These are phyloP conservation scores for Papilio helenus DNA, from an alignment of 1,140 invertebrate genomes.

Conservation along the genomic window DNA sequence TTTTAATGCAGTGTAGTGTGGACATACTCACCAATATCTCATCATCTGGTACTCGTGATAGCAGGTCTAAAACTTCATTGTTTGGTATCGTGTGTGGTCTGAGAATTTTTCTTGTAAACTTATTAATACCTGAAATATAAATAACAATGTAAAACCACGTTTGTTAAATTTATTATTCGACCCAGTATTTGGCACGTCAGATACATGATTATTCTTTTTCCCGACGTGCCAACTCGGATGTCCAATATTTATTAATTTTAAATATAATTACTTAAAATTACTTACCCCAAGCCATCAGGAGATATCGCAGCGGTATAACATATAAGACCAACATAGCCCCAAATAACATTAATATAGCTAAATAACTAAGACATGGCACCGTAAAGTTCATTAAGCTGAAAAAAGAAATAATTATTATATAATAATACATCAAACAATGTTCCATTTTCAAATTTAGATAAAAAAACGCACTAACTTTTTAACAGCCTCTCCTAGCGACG, in stretches of 20 bases:
- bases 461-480: conserved; percentile 90
- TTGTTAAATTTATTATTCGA: neutral
- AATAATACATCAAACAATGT: too few species aligned
- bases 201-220: neutral
- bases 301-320: conserved; percentile 94
- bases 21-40: conserved; percentile 89
- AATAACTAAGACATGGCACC: conserved; percentile 96
- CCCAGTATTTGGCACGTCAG: neutral
- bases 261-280: too few species aligned
- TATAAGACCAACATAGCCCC: conserved; percentile 92
- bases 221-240: neutral
- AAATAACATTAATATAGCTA: conserved; percentile 91
- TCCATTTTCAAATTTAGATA: conserved; percentile 4
- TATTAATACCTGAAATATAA: conserved; percentile 88
- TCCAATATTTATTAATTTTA: neutral
- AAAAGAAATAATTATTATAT: conserved; percentile 47
- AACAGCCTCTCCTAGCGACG: conserved; percentile 94
- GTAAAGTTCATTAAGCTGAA: conserved; percentile 98
- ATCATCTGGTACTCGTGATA: conserved; percentile 97
- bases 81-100: conserved; percentile 97
- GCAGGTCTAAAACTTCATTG: conserved; percentile 97
- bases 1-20: neutral
- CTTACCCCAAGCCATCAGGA: conserved; percentile 97
- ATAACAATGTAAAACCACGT: neutral
- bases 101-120: conserved; percentile 97